phyloP scores from a whole-genome alignment of 1,140 invertebrate species.

The Trichomalopsis sarcophagae region DNA sequence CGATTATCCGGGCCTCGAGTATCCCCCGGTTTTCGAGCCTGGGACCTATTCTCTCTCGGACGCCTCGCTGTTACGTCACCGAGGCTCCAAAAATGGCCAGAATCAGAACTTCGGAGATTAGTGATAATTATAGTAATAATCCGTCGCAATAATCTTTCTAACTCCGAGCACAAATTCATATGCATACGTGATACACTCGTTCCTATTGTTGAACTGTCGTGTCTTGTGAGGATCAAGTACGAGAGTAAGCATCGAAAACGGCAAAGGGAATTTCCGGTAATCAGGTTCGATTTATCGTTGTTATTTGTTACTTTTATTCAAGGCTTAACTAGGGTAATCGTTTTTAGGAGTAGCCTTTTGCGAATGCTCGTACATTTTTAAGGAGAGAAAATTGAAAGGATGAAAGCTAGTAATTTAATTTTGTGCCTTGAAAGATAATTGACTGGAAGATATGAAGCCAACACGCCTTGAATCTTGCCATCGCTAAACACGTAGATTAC shows the following conservation, averaged over 20 bases:
- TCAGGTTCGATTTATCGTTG: slow-evolving; percentile 35
- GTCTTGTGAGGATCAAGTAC: background rate
- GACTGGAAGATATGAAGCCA: slow-evolving; percentile 1
- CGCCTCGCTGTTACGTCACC: slow-evolving; percentile 68
- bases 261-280: slow-evolving; percentile 14
- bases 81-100: slow-evolving; percentile 59
- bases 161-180: background rate
- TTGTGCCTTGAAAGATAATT: slow-evolving; percentile 31
- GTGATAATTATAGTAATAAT: background rate
- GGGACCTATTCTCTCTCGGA: slow-evolving; percentile 85
- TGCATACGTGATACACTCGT: slow-evolving; percentile 30
- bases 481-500: slow-evolving; percentile 24
- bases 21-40: slow-evolving; percentile 87
- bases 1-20: slow-evolving; percentile 86
- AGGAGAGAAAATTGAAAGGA: background rate
- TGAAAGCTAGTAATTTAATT: slow-evolving; percentile 26
- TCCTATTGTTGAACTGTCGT: slow-evolving; percentile 34
- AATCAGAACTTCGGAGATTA: slow-evolving; percentile 30
- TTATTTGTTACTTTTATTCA: slow-evolving; percentile 16
- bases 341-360: slow-evolving; percentile 11
- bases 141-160: background rate
- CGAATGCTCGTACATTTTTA: background rate
- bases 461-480: slow-evolving; percentile 43
- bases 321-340: background rate
- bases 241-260: background rate